Base-by-base conservation (phyloP, 2,888 invertebrate species). In the Euplagia quadripunctaria region DNA sequence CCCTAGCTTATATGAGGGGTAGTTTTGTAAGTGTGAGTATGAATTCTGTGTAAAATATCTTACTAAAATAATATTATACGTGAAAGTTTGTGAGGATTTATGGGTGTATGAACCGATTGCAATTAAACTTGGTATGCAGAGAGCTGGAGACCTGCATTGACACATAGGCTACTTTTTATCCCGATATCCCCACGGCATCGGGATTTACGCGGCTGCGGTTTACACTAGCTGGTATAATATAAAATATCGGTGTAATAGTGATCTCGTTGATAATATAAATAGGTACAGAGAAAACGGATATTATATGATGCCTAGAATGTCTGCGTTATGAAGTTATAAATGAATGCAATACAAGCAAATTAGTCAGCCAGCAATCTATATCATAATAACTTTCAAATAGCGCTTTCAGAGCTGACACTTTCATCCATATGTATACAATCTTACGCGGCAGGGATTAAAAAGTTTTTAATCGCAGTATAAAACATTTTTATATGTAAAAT, bases 341-440 rank as follows among this genome's bases (percentile, higher is more conserved):
- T 20, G n/a, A 43, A 11, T 31, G 8, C 16, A 49, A 49, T 51
- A 16, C 14, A 20, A 49, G 20, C 46, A 4, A 46, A 20, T 51
- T 31, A 51, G 14, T 66, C 16, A 65, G 46, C 0, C 46, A 20
- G 20, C 46, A 16, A 16, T 49, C 31, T 49, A 31, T 31, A 66
- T 43, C 16, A 65, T 49, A 14, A 20, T 20, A 51, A 66, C 49
- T 66, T 66, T 66, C 49, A 66, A 66, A 5, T 9, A 66, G n/a
- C 49, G 49, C 3, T 16, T 31, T 4, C 46, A 49, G 20, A n/a
- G 5, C 8, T 65, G 8, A 49, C 49, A 66, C 58, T 58, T 4
- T 58, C 12, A 31, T 58, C 12, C 58, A n/a, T 31, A 31, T 2
- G 43, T 46, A 9, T 46, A 46, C 43, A 46, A 46, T 46, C 43